Conservation (phyloP, 2,888 invertebrate genomes). For the Lepidocyrtoides sp. region DNA sequence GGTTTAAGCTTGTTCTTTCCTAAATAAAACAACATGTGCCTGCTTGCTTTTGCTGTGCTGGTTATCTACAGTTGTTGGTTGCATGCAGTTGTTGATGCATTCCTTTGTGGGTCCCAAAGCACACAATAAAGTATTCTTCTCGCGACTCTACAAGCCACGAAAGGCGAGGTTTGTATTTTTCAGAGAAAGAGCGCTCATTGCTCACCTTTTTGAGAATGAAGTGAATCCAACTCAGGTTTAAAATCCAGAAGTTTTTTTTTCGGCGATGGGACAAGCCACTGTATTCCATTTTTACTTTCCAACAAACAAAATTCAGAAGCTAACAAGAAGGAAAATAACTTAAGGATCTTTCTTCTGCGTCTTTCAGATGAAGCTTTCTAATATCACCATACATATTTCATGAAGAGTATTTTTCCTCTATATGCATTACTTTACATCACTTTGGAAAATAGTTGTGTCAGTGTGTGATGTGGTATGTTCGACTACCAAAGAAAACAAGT, state of each 20-base stretch:
- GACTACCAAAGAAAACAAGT: background rate
- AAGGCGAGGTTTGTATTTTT: background rate
- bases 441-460: background rate
- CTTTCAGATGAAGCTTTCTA: background rate
- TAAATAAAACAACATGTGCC: background rate
- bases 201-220: background rate
- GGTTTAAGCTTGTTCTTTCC: background rate
- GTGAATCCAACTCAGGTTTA: background rate
- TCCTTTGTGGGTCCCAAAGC: slow-evolving; percentile 48
- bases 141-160: background rate
- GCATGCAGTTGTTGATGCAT: slow-evolving; percentile 39
- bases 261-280: background rate
- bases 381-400: slow-evolving; percentile 59
- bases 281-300: background rate
- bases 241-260: background rate
- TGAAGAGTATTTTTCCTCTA: background rate
- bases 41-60: background rate
- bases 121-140: slow-evolving; percentile 22
- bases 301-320: background rate
- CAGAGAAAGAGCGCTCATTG: background rate
- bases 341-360: background rate
- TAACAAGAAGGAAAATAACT: slow-evolving; percentile 1
- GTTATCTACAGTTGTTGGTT: background rate
- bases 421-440: background rate
- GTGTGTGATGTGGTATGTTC: slow-evolving; percentile 30